Evolutionary conservation across 2,797 vertebrate species (phyloP).

Genomic region (Menidia menidia): DNA sequence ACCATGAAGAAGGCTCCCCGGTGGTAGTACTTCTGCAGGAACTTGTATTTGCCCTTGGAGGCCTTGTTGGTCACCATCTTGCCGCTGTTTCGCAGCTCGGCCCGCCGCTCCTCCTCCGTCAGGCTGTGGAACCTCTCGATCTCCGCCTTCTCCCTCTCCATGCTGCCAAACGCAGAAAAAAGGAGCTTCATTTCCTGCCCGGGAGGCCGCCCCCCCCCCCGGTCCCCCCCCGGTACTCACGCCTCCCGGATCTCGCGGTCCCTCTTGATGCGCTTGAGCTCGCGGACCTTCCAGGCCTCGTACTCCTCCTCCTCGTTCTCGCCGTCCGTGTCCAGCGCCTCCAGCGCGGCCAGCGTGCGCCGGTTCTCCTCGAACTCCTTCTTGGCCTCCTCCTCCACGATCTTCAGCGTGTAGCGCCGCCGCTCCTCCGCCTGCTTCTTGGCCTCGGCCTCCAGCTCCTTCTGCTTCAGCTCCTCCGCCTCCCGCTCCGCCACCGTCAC

Average conservation of each 20-base stretch:
- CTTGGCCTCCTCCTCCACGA: constrained; percentile 97
- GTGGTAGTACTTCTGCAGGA: constrained; percentile 99
- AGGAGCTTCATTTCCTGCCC: too few relatives aligned
- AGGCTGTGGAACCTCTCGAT: constrained; percentile 94
- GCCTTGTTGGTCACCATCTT: constrained; percentile 97
- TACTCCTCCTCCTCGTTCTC: constrained; percentile 99
- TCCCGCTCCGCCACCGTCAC: constrained; percentile 96
- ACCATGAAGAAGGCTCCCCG: constrained; percentile 99
- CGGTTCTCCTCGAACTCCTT: constrained; percentile 98
- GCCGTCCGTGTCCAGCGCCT: constrained; percentile 94
- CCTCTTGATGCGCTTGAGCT: constrained; percentile 97
- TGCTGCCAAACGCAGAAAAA: too few relatives aligned
- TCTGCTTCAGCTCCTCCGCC: constrained; percentile 90
- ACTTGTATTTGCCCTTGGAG: constrained; percentile 98
- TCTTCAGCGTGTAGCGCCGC: constrained; percentile 96
- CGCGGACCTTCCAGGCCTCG: constrained; percentile 96
- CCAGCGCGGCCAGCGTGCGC: constrained; percentile 91
- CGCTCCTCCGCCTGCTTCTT: constrained; percentile 92
- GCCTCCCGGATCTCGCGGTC: constrained; percentile 92
- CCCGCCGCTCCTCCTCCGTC: constrained; percentile 94
- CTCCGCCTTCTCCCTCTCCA: constrained; percentile 96
- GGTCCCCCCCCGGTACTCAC: too few relatives aligned
- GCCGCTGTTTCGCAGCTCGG: constrained; percentile 92
- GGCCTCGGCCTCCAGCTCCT: constrained; percentile 92
- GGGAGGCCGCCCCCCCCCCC: too few relatives aligned